Evolutionary conservation across 2,797 vertebrate genomes (phyloP), one percentile per base, ranked within the genome.

Genomic region (Telmatherina bonti): DNA sequence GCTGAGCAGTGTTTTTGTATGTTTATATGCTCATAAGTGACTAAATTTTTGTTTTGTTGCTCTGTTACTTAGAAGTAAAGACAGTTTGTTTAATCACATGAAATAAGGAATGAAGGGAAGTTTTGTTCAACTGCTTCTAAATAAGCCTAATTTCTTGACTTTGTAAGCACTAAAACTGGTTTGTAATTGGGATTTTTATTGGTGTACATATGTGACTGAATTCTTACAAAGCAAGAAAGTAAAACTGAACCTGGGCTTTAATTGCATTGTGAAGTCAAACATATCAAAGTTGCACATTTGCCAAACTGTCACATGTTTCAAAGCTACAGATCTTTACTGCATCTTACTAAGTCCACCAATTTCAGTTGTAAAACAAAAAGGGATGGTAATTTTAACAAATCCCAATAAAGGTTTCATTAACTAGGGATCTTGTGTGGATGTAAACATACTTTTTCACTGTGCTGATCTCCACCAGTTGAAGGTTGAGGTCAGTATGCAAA

Each of bases 21-120:
- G 62, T 78, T 81, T 61, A 67, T 64, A 69, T 70, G 15, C 57
- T 67, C 16, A 1, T 69, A 45, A 67, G 12, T 61, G 12, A 56
- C 5, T 15, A 12, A 13, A 26, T 56, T 13, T n/a, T 72, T 0
- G 2, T n/a, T 33, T 61, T 52, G 31, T 15, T 33, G 36, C 18
- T 20, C 24, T 13, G 45, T 68, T 75, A 58, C 1, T 5, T 30
- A 22, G 38, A 22, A 7, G 26, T 41, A 43, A 31, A 43, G 55
- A 13, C 26, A 70, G 13, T 13, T 10, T 1, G 54, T 51, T 55
- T 36, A 61, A 29, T 26, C 43, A 22, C 11, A 56, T 53, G 22
- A 5, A 0, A 26, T 18, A 1, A 27, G n/a, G 53, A 36, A 20
- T 35, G 2, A 59, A 30, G 24, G 26, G 36, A 67, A 45, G 54